phyloP scores from a whole-genome alignment of 2,888 invertebrate species.

The Pseudoips prasinana region DNA sequence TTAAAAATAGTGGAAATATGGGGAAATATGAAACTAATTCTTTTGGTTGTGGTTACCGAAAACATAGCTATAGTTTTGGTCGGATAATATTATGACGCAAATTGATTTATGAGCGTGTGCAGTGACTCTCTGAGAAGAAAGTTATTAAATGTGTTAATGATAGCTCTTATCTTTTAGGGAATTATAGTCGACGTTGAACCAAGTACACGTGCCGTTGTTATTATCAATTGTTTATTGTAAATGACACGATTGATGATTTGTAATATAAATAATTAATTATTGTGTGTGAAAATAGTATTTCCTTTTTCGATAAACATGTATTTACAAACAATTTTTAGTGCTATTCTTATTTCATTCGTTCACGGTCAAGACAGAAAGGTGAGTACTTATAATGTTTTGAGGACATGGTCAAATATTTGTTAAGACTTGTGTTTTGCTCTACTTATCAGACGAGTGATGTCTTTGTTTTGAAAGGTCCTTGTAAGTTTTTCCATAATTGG shows the following conservation, averaged over 20 bases:
- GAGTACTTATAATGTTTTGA: slow-evolving; percentile 17
- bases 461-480: too few relatives aligned
- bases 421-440: not conserved
- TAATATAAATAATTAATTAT: slow-evolving; percentile 37
- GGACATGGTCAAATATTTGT: not conserved
- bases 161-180: slow-evolving; percentile 27
- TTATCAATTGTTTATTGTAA: slow-evolving; percentile 57
- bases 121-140: slow-evolving; percentile 17
- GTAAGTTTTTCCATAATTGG: too few relatives aligned
- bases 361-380: slow-evolving; percentile 66
- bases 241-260: slow-evolving; percentile 30
- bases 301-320: slow-evolving; percentile 52
- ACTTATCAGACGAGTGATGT: not conserved
- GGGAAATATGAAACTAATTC: not conserved
- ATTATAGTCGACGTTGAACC: slow-evolving; percentile 29
- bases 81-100: slow-evolving; percentile 24
- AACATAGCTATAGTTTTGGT: not conserved
- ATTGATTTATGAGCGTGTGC: slow-evolving; percentile 9
- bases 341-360: slow-evolving; percentile 41
- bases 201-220: slow-evolving; percentile 50
- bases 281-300: slow-evolving; percentile 45
- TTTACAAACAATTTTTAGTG: slow-evolving; percentile 40
- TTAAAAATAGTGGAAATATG: not conserved
- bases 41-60: not conserved
- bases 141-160: slow-evolving; percentile 24